A percentile compares a stretch with the other conserved stretches of the same genome.
These are phyloP conservation scores for Gila robusta DNA, from an alignment of 2,797 vertebrate species.

Conservation along the genomic window DNA sequence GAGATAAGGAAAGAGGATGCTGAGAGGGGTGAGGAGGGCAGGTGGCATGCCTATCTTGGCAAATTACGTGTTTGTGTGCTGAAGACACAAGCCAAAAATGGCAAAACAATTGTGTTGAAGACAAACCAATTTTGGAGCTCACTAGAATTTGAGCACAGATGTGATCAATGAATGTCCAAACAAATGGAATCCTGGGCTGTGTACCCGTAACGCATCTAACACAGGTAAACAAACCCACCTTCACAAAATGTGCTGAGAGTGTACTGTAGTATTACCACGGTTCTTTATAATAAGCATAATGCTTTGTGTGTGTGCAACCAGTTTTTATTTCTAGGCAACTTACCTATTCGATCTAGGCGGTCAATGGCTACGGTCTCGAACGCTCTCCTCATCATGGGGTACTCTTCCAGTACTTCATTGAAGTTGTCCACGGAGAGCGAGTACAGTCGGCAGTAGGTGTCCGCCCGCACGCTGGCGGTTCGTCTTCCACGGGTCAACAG, in stretches of 20 bases:
- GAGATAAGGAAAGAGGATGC: conserved; percentile 38
- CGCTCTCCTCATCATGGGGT: conserved; percentile 94
- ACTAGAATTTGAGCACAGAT: neutral
- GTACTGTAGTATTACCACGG: neutral
- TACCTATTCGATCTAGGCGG: conserved; percentile 91
- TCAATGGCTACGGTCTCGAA: conserved; percentile 95
- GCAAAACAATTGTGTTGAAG: conserved; percentile 1
- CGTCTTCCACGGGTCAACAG: conserved; percentile 91
- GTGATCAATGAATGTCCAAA: conserved; percentile 1
- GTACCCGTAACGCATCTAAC: neutral
- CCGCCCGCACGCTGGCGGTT: conserved; percentile 89
- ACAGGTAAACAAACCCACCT: neutral
- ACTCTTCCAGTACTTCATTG: conserved; percentile 94
- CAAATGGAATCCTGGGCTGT: neutral
- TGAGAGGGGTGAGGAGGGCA: conserved; percentile 40
- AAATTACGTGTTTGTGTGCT: conserved; percentile 51
- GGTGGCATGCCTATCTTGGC: conserved; percentile 33
- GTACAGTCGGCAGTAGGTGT: conserved; percentile 92
- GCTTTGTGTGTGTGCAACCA: neutral
- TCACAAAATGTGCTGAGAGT: neutral
- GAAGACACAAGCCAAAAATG: conserved; percentile 32
- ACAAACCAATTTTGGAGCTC: conserved; percentile 13
- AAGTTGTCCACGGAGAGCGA: conserved; percentile 94
- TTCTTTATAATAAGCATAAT: neutral
- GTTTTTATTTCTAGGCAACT: conserved; percentile 12